phyloP scores from a whole-genome alignment of 2,797 vertebrate genomes.

The Taeniopygia guttata region DNA sequence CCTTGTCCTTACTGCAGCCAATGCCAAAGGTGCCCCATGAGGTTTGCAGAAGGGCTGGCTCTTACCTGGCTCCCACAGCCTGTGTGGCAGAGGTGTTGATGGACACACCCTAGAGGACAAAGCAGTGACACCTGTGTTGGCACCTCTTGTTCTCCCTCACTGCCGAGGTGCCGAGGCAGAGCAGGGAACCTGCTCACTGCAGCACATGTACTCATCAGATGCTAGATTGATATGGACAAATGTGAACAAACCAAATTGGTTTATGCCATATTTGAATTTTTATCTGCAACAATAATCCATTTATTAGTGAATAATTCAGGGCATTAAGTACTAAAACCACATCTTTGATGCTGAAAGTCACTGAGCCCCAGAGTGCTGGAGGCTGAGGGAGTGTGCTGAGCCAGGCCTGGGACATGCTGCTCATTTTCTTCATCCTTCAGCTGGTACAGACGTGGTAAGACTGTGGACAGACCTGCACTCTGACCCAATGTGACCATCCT shows the following conservation, averaged over 20 bases:
- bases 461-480: background rate
- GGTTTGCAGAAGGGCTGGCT: background rate
- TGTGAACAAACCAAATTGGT: background rate
- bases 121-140: background rate
- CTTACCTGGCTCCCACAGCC: background rate
- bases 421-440: background rate
- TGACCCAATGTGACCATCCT: background rate
- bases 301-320: conserved; percentile 49
- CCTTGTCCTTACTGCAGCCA: background rate
- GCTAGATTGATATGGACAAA: background rate
- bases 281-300: conserved; percentile 15
- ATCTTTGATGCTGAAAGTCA: conserved; percentile 2
- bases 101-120: background rate
- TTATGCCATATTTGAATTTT: conserved; percentile 42
- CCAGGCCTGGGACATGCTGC: background rate
- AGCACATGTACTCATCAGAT: background rate
- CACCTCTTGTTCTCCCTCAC: background rate
- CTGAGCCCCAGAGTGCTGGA: background rate
- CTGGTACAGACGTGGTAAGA: background rate
- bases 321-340: background rate
- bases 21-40: background rate
- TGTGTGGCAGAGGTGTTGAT: background rate
- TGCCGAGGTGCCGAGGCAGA: background rate
- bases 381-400: background rate
- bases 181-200: conserved; percentile 5